Percentiles rank a stretch among this genome's conserved stretches.
These are phyloP conservation scores for Tympanoctomys barrerae DNA, from an alignment of 2,797 vertebrate genomes.

Conservation along the genomic window DNA sequence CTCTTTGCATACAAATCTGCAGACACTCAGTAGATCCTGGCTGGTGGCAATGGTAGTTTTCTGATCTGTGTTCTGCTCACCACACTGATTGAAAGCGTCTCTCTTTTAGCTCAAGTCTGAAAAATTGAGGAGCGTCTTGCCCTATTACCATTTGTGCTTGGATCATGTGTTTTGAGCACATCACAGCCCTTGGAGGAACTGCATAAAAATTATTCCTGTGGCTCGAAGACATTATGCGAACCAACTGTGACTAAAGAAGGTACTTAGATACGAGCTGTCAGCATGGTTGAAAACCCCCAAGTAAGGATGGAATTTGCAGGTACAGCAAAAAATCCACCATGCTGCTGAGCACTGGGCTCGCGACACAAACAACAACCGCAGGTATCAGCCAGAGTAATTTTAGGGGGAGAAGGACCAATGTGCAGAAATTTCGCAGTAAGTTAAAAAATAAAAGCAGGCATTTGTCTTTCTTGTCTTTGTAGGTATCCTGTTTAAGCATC, in stretches of 20 bases:
- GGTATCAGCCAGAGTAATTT: neutral
- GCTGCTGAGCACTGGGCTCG: neutral
- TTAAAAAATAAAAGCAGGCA: neutral
- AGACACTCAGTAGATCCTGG: neutral
- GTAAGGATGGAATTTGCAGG: slow-evolving; percentile 42
- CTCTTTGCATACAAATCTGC: neutral
- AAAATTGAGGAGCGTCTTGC: neutral
- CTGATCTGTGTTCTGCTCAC: slow-evolving; percentile 25
- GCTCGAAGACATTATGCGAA: slow-evolving; percentile 24
- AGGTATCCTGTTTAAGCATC: neutral
- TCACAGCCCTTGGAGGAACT: neutral
- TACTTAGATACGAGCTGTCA: slow-evolving; percentile 68
- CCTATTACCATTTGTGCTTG: neutral
- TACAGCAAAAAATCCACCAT: slow-evolving; percentile 26
- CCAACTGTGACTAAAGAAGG: slow-evolving; percentile 54
- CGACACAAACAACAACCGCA: neutral
- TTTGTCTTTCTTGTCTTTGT: slow-evolving; percentile 42
- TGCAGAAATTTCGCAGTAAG: slow-evolving; percentile 31
- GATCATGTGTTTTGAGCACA: slow-evolving; percentile 3
- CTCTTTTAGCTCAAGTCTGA: slow-evolving; percentile 1
- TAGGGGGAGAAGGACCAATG: neutral
- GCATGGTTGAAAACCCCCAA: slow-evolving; percentile 43
- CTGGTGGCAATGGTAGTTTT: neutral
- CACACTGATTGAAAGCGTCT: neutral
- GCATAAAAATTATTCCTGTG: slow-evolving; percentile 55